Evolutionary conservation across 2,113 vertebrate genomes (phyloP).

Genomic region (Anhinga rufa): DNA sequence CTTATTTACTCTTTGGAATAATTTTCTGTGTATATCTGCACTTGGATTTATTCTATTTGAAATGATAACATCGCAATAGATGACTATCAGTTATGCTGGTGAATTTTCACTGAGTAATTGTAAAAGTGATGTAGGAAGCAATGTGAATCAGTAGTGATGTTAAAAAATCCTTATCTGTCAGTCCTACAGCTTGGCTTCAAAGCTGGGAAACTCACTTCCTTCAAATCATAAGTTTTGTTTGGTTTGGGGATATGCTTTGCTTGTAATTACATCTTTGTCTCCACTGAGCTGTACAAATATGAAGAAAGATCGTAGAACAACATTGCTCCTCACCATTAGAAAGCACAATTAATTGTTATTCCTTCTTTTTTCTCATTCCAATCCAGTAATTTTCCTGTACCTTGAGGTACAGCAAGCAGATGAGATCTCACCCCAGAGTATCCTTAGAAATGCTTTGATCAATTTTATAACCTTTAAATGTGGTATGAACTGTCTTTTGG

Average conservation of each 20-base stretch:
- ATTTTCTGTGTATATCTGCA: background rate
- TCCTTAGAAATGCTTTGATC: background rate
- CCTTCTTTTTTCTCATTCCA: background rate
- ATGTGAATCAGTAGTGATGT: background rate
- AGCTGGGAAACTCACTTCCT: background rate
- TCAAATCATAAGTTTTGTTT: background rate
- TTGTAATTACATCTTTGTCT: background rate
- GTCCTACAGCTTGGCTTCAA: background rate
- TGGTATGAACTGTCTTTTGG: background rate
- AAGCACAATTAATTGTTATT: background rate
- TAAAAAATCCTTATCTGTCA: background rate
- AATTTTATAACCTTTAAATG: background rate
- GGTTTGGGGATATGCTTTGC: background rate
- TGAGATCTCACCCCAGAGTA: background rate
- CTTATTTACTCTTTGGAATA: background rate
- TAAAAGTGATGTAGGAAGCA: background rate
- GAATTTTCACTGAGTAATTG: background rate
- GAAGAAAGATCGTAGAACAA: background rate
- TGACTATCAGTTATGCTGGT: background rate
- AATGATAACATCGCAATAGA: background rate
- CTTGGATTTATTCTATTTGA: background rate
- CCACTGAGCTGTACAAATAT: background rate
- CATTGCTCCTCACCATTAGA: background rate
- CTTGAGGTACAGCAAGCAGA: background rate
- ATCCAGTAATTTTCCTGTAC: background rate